Evolutionary conservation across 2,797 vertebrate species (phyloP), one percentile per base, ranked within the genome.

Genomic region (Sebastes kiyomatsui): DNA sequence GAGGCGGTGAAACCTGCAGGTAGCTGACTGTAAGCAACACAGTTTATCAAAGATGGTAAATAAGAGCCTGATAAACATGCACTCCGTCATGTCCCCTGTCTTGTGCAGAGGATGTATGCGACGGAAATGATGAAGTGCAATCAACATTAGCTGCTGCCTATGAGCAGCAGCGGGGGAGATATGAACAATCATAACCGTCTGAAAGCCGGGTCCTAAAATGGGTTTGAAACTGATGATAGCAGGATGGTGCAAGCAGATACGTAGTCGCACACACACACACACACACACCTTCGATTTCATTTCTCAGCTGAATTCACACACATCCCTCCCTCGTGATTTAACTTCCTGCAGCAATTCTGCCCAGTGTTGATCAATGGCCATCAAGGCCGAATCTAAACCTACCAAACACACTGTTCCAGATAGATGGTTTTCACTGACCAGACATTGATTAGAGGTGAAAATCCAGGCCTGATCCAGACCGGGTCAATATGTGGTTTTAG

Each of bases 41-140:
- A 77, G 83, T 87, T 88, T 86, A 91, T 93, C 81, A 81, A 69
- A 85, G 77, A 90, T 25, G 82, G 88, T 90, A 93, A 94, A 92
- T 92, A 91, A 81, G 42, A 76, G 75, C 30, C 72, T 88, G 86
- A 92, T 94, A 89, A 92, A 93, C 87, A 85, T 81, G 74, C 83
- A 73, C 81, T 76, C 71, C 30, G 71, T 81, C 82, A 60, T 72
- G 71, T 87, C 72, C 25, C 88, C 67, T 12, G 54, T 75, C 67
- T 82, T 69, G 7, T 10, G 56, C 65, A 27, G 80, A 7, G 75
- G 69, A 80, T 65, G 84, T 62, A 82, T 85, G 76, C 28, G 84
- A 71, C 38, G 25, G 68, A 46, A 71, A 78, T 86, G 81, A 89
- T 80, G 23, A 83, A 90, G 4, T 62, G 66, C 23, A 27, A 58